phyloP scores from a whole-genome alignment of 2,888 invertebrate genomes.

The Ramazzottius varieornatus region DNA sequence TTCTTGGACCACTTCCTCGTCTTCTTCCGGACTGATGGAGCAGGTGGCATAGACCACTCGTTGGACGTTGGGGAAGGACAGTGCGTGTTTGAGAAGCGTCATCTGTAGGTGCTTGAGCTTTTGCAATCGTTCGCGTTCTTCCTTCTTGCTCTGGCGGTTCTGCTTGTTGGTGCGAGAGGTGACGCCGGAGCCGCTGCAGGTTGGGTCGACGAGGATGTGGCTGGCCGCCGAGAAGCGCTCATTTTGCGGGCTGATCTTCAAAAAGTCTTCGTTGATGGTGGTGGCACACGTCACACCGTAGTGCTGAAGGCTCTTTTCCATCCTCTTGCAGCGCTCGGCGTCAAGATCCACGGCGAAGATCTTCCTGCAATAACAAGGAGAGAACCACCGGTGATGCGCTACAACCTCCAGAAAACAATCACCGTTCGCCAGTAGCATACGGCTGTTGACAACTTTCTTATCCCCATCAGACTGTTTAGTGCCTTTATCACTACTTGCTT shows the following conservation, averaged over 20 bases:
- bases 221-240: conserved; percentile 37
- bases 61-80: conserved; percentile 56
- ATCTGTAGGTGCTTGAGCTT: conserved; percentile 33
- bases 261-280: conserved; percentile 41
- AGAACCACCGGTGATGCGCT: neutral
- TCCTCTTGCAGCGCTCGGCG: conserved; percentile 33
- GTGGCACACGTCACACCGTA: conserved; percentile 40
- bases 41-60: conserved; percentile 86
- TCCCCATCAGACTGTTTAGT: no score
- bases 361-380: conserved; percentile 14
- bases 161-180: conserved; percentile 29
- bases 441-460: no score
- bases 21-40: conserved; percentile 62
- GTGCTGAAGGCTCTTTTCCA: conserved; percentile 36
- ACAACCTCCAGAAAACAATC: no score
- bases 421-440: no score
- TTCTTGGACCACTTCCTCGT: conserved; percentile 60
- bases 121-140: neutral
- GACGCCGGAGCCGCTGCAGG: conserved; percentile 76
- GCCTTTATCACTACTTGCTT: no score
- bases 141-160: neutral
- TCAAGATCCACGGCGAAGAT: conserved; percentile 59
- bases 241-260: conserved; percentile 34
- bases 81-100: conserved; percentile 55
- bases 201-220: conserved; percentile 80